Base-by-base conservation (phyloP, 2,888 invertebrate species). In the Lithophane leautieri region DNA sequence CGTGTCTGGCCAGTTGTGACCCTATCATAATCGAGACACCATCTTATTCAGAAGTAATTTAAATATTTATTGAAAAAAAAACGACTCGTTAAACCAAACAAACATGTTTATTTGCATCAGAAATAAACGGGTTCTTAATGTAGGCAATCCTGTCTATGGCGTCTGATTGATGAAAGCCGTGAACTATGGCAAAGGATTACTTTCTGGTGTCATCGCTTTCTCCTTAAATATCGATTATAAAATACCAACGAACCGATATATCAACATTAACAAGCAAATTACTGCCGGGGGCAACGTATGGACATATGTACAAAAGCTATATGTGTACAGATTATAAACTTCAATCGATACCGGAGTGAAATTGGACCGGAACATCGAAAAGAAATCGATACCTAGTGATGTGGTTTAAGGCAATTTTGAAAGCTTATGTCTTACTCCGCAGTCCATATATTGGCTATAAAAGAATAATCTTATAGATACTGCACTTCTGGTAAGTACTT, bases 321-420 rank as follows among this genome's bases (percentile, higher is more conserved):
- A 34, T 34, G 4, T 34, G 34, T 34, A 89, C 86, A 86, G 85
- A 89, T 91, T 81, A 92, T 90, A 90, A 88, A 89, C 85, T 90
- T 90, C 90, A 91, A 93, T 92, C 89, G 90, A 86, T 86, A 84
- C 78, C 73, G 74, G 81, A 91, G 93, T 91, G 94, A 94, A 94
- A 94, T 90, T 92, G 89, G 92, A 93, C 93, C 94, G 94, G 94
- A 94, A 92, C 92, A 93, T 93, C 90, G 91, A 91, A 92, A 93
- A 93, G 93, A 95, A 94, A 94, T 94, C 93, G 90, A 92, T 91
- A 88, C 79, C 79, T 86, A 70, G 56, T 16, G 89, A 92, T 92
- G 92, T 89, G 89, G 91, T 91, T 82, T 86, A 89, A 89, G 88
- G 84, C 88, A 89, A 91, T 91, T 93, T 92, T 90, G 90, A 92